Conservation (phyloP, 2,113 vertebrate species). For the Siniperca chuatsi region DNA sequence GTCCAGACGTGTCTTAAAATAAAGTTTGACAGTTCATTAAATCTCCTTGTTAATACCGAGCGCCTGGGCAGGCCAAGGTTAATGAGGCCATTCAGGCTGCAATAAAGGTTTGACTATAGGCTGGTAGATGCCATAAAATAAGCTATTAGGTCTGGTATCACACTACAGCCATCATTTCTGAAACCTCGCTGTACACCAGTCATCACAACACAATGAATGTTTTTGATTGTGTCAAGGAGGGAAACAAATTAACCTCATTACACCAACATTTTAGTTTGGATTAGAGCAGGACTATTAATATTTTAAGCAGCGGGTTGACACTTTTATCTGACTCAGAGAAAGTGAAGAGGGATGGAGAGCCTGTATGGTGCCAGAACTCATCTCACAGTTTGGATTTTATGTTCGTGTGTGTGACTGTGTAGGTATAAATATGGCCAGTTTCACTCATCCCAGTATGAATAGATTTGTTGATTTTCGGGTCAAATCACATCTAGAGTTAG, state of each 20-base stretch:
- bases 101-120: slow-evolving; percentile 45
- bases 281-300: slow-evolving; percentile 10
- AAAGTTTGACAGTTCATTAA: slow-evolving; percentile 68
- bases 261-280: neutral
- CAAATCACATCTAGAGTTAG: neutral
- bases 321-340: slow-evolving; percentile 4
- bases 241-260: slow-evolving; percentile 47
- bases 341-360: neutral
- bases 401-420: neutral
- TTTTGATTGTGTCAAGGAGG: slow-evolving; percentile 19
- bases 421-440: neutral
- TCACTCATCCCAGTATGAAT: neutral
- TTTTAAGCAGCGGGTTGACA: slow-evolving; percentile 8
- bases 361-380: neutral
- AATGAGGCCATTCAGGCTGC: slow-evolving; percentile 57
- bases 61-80: slow-evolving; percentile 48
- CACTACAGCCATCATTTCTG: neutral
- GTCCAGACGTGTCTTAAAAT: neutral
- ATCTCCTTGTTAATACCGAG: slow-evolving; percentile 40
- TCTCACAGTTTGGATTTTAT: neutral
- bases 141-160: slow-evolving; percentile 23
- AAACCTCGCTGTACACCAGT: neutral
- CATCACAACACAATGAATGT: slow-evolving; percentile 21
- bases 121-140: slow-evolving; percentile 40
- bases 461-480: neutral